phyloP scores from a whole-genome alignment of 2,797 vertebrate species.

The Prunella strophiata region DNA sequence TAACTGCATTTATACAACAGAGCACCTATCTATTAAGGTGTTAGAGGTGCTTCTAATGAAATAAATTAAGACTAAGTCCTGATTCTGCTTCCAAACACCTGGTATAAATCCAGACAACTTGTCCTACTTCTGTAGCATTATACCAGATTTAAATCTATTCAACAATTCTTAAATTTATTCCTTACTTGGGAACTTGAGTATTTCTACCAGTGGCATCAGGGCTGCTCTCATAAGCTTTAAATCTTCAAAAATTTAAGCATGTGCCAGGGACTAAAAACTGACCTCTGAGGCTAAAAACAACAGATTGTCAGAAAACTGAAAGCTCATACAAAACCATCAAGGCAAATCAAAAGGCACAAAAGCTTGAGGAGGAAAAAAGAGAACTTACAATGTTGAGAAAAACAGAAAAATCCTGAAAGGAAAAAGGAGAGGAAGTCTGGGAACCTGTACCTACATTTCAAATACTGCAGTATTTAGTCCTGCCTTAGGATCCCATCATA shows the following conservation, averaged over 20 bases:
- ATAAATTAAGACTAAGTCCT: background rate
- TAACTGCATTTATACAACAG: slow-evolving; percentile 33
- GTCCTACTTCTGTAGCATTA: background rate
- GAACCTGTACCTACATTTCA: background rate
- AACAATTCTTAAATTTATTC: slow-evolving; percentile 7
- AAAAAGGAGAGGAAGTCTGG: background rate
- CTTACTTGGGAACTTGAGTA: background rate
- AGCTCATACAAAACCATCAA: background rate
- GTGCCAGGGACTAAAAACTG: background rate
- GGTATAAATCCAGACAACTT: slow-evolving; percentile 11
- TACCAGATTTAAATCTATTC: slow-evolving; percentile 17
- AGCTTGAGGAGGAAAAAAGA: background rate
- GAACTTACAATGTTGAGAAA: background rate
- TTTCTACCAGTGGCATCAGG: background rate
- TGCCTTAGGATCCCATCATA: background rate
- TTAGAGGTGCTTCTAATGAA: slow-evolving; percentile 1
- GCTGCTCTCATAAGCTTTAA: background rate
- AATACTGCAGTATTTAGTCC: background rate
- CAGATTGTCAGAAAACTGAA: background rate
- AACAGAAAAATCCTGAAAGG: background rate
- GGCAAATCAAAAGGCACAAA: background rate
- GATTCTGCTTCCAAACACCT: background rate
- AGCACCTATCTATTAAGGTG: background rate
- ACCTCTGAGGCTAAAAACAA: background rate
- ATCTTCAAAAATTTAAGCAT: slow-evolving; percentile 1